Conservation (phyloP, 2,888 invertebrate genomes). For the Drosophila testacea region DNA sequence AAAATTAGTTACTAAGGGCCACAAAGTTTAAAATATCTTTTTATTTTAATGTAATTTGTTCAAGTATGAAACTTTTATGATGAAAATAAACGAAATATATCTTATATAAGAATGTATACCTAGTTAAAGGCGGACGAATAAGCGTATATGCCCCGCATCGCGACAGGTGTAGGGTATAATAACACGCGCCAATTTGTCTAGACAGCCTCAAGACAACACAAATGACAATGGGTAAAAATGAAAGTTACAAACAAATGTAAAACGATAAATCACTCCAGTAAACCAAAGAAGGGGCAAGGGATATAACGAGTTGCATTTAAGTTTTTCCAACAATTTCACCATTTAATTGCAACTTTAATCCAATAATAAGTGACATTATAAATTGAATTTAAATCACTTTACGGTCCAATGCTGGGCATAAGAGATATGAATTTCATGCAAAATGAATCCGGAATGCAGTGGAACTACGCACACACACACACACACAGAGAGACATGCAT, state of each 20-base stretch:
- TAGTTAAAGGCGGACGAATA: neutral
- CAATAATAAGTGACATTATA: slow-evolving; percentile 46
- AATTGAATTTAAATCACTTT: slow-evolving; percentile 60
- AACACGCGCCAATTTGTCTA: slow-evolving; percentile 69
- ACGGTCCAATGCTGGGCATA: slow-evolving; percentile 11
- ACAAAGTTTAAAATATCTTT: too few species aligned
- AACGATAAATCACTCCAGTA: slow-evolving; percentile 14
- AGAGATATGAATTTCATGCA: slow-evolving; percentile 12
- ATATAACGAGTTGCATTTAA: neutral
- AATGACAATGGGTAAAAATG: slow-evolving; percentile 26
- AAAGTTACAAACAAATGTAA: slow-evolving; percentile 21
- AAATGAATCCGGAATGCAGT: slow-evolving; percentile 33
- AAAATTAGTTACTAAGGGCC: too few species aligned
- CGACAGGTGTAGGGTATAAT: slow-evolving; percentile 13
- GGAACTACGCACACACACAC: neutral
- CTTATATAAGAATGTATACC: too few species aligned
- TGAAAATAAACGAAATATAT: neutral
- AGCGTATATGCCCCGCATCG: neutral
- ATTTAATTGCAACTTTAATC: slow-evolving; percentile 40
- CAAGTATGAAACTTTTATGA: neutral
- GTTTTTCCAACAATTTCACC: slow-evolving; percentile 2
- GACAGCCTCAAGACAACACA: slow-evolving; percentile 52
- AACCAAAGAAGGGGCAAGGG: neutral
- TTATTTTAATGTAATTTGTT: neutral
- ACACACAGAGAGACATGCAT: slow-evolving; percentile 11